Conservation (phyloP, 64 coral and sea anemone species). For the Cladopsammia gracilis region DNA sequence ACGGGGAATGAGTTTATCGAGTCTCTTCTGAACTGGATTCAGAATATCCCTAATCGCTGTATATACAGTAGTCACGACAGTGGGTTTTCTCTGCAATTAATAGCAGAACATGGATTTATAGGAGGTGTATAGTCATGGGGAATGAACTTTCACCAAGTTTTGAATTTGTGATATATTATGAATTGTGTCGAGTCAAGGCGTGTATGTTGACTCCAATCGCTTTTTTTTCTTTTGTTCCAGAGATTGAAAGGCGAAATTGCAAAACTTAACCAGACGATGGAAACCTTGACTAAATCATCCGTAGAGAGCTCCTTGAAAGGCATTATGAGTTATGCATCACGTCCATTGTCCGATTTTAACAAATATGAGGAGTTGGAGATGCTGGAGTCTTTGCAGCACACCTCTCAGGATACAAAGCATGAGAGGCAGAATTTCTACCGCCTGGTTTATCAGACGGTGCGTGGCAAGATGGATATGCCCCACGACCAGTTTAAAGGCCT, state of each 20-base stretch:
- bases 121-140: too few species aligned
- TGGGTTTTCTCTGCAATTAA: too few species aligned
- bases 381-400: constrained; percentile 51
- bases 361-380: constrained; percentile 66
- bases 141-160: too few species aligned
- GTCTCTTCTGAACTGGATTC: too few species aligned
- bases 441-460: constrained; percentile 61
- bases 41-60: too few species aligned
- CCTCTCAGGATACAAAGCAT: constrained; percentile 39
- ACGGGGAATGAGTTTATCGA: background rate
- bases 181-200: too few species aligned
- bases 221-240: background rate
- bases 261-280: constrained; percentile 47
- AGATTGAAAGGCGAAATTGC: background rate
- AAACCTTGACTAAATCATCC: constrained; percentile 11
- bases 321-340: constrained; percentile 32
- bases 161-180: too few species aligned
- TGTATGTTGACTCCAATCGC: background rate
- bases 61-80: too few species aligned
- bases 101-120: too few species aligned
- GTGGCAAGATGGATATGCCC: constrained; percentile 24
- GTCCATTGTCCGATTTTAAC: constrained; percentile 60
- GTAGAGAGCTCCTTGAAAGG: constrained; percentile 2
- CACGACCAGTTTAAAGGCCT: constrained; percentile 53
- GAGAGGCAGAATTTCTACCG: constrained; percentile 37